Percentiles rank a stretch among this genome's conserved stretches.
Evolutionary conservation across 2,113 vertebrate species (phyloP).

Genomic region (Plecotus auritus): DNA sequence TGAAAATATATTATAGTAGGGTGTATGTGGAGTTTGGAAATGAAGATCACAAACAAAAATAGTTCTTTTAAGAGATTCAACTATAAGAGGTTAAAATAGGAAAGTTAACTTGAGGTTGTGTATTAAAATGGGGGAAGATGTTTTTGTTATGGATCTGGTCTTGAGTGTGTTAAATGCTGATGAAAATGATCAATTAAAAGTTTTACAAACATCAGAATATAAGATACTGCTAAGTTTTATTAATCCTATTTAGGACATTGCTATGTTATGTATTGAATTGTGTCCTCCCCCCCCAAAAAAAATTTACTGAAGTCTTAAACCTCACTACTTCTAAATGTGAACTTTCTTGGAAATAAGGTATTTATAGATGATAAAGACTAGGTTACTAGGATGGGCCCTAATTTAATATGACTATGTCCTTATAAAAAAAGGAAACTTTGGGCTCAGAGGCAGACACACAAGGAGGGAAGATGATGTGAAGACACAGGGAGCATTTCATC

Average conservation of each 20-base stretch:
- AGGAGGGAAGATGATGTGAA: neutral
- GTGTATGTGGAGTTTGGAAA: neutral
- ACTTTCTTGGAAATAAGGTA: neutral
- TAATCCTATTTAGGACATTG: neutral
- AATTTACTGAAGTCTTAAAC: neutral
- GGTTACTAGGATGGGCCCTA: neutral
- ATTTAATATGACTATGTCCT: neutral
- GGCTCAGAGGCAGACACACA: neutral
- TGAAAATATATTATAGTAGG: neutral
- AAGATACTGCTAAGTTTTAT: neutral
- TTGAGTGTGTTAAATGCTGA: neutral
- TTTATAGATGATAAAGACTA: neutral
- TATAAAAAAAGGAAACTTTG: neutral
- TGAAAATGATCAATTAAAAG: neutral
- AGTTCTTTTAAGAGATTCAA: neutral
- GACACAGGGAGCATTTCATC: neutral
- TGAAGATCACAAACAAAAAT: neutral
- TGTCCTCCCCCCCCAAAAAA: neutral
- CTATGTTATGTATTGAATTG: neutral
- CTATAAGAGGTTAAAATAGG: neutral
- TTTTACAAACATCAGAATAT: neutral
- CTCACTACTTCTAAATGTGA: neutral
- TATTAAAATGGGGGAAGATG: neutral
- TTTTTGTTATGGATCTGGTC: neutral
- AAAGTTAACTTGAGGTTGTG: neutral